phyloP scores from a whole-genome alignment of 2,888 invertebrate genomes.

The Exocentrus adspersus region DNA sequence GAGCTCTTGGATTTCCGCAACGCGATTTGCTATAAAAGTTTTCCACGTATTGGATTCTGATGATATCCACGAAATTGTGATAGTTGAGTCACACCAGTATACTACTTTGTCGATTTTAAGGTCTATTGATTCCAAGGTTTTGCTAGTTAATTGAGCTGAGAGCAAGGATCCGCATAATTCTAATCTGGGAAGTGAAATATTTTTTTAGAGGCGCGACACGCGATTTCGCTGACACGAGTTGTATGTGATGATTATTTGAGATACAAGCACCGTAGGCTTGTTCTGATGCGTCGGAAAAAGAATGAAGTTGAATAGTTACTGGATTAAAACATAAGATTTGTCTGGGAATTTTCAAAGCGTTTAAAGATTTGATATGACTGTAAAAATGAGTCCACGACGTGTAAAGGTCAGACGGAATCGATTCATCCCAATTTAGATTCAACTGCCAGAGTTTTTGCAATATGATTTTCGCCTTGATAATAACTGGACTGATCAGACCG shows the following conservation, averaged over 20 bases:
- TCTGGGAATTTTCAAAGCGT: not conserved
- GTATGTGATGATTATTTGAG: too few species aligned
- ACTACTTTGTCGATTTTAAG: too few species aligned
- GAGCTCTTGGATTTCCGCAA: too few species aligned
- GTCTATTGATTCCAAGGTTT: not conserved
- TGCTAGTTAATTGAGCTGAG: not conserved
- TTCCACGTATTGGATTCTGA: too few species aligned
- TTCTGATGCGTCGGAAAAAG: too few species aligned
- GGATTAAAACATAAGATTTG: not conserved
- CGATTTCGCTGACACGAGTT: constrained; percentile 39
- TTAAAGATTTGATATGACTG: not conserved
- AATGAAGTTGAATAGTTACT: too few species aligned
- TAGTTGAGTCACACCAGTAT: too few species aligned
- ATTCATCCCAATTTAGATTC: constrained; percentile 30
- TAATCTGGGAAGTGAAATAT: constrained; percentile 46
- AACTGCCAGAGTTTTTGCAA: constrained; percentile 33
- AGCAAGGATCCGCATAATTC: too few species aligned
- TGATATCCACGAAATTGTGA: too few species aligned
- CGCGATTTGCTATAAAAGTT: too few species aligned
- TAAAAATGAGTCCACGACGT: too few species aligned
- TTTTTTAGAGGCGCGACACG: constrained; percentile 44
- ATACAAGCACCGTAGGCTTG: too few species aligned
- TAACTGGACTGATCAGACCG: constrained; percentile 29
- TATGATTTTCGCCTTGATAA: constrained; percentile 31
- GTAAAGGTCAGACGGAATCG: constrained; percentile 18